Conservation (phyloP, 2,888 invertebrate species). For the Erebia ligea region DNA sequence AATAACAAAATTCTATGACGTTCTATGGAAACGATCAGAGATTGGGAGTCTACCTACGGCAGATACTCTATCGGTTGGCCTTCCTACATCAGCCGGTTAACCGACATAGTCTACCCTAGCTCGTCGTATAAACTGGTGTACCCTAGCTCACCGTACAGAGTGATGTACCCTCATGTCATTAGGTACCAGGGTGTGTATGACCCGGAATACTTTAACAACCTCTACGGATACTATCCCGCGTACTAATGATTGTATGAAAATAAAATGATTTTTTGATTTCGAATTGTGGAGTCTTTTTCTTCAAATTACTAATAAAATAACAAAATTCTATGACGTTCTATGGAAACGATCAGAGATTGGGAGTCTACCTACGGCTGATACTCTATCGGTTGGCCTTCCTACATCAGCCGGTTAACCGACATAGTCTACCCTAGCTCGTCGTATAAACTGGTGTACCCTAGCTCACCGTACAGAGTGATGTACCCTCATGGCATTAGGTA, state of each 20-base stretch:
- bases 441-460: neutral
- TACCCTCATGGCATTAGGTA: neutral
- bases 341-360: neutral
- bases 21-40: no score
- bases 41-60: no score
- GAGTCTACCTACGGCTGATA: neutral
- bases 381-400: neutral
- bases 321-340: no score
- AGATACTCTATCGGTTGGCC: neutral
- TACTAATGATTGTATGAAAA: neutral
- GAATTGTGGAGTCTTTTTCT: neutral
- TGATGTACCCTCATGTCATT: neutral
- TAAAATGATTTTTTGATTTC: neutral
- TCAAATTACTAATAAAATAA: no score
- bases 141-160: neutral
- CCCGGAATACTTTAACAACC: constrained; percentile 8
- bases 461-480: neutral
- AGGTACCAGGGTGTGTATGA: neutral
- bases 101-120: neutral
- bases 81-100: neutral
- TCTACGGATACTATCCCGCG: constrained; percentile 4
- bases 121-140: neutral
- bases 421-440: neutral
- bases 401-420: neutral
- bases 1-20: no score